Percentiles rank a stretch among this genome's conserved stretches.
Evolutionary conservation across 2,113 vertebrate species (phyloP).

Genomic region (Capricornis sumatraensis): DNA sequence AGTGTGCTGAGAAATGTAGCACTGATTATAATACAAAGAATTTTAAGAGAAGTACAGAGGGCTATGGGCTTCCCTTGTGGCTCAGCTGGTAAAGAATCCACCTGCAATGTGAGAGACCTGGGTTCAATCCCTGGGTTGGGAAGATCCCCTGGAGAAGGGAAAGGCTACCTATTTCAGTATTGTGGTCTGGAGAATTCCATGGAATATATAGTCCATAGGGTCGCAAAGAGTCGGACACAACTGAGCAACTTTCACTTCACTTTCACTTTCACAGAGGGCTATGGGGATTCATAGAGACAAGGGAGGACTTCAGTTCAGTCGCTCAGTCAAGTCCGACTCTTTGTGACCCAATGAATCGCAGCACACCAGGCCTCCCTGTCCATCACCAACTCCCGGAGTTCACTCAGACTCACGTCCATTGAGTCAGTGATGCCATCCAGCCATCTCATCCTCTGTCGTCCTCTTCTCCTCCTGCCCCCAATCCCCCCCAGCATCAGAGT

Average conservation of each 20-base stretch:
- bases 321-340: too few species aligned
- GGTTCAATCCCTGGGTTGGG: neutral
- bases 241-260: neutral
- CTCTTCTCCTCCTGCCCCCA: too few species aligned
- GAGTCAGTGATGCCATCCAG: too few species aligned
- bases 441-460: too few species aligned
- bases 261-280: neutral
- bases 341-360: too few species aligned
- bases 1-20: neutral
- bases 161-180: neutral
- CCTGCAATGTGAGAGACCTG: neutral
- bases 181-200: neutral
- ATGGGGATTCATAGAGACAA: neutral
- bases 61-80: neutral
- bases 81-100: neutral
- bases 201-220: neutral
- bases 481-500: too few species aligned
- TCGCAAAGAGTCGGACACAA: neutral
- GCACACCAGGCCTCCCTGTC: too few species aligned
- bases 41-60: neutral
- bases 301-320: neutral
- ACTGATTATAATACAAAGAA: neutral
- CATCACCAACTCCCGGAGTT: too few species aligned
- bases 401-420: too few species aligned
- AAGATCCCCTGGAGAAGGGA: neutral